Evolutionary conservation across 2,888 invertebrate species (phyloP), one percentile per base, ranked within the genome.

Genomic region (Capitulum mitella): DNA sequence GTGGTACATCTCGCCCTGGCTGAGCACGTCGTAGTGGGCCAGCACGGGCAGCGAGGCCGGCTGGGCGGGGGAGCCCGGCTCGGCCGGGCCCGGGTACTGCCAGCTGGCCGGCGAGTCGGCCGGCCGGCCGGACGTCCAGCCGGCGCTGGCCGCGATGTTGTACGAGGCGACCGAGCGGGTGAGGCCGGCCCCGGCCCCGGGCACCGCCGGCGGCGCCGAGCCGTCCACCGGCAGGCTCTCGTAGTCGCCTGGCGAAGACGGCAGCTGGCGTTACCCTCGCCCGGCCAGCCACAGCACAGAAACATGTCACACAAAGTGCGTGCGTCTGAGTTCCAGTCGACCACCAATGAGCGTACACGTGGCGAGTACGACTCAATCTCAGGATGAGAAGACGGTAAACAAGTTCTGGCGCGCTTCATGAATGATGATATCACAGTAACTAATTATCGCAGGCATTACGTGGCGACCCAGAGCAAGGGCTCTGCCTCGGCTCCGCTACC

Each of bases 111-210:
- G 29, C 58, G 54, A 26, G 0, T 54, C 54, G 22, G 54, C 26
- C 54, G n/a, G n/a, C n/a, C n/a, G n/a, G n/a, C n/a, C n/a, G 34
- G 14, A 16, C 64, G 3, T 14, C 51, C 51, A 51, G 51, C 22
- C 51, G 8, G 37, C 70, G 70, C 70, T 32, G 19, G 12, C 70
- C 34, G 70, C 34, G 37, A 70, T 37, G 70, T 70, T 22, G 26
- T 70, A 70, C 10, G 70, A 70, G 29, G 70, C 70, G 22, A 70
- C 70, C 19, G 70, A 70, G 70, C 70, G 70, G 22, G 70, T 70
- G 19, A 70, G 37, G 26, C 70, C 70, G 37, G 19, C 70, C 8
- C 34, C 32, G 32, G 61, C 32, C 32, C 1, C 64, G 29, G 34
- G 16, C 64, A 12, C 26, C 34, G 14, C 34, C 34, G 3, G 34